Evolutionary conservation across 2,888 invertebrate species (phyloP).

Genomic region (Conops quadrifasciatus): DNA sequence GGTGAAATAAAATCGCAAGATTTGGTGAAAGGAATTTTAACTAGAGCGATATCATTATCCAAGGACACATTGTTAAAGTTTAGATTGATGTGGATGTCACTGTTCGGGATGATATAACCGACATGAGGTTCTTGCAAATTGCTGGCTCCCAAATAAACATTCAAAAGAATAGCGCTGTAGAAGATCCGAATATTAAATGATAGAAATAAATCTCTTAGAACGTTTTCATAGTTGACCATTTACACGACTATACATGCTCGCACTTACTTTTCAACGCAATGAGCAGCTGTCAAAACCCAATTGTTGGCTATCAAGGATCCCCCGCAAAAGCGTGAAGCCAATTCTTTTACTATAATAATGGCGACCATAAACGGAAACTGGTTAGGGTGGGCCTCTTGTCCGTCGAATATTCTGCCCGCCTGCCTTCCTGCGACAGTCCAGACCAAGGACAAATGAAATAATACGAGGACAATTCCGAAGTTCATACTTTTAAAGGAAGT

Average conservation of each 20-base stretch:
- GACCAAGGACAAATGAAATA: no score
- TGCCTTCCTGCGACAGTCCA: no score
- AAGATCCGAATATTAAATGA: neutral
- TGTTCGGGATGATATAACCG: neutral
- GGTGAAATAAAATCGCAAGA: neutral
- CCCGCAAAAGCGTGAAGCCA: neutral
- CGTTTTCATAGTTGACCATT: no score
- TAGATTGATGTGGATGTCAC: neutral
- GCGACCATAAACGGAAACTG: neutral
- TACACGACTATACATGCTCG: no score
- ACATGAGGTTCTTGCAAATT: neutral
- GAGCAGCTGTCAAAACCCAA: conserved; percentile 4
- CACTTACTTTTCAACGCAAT: neutral
- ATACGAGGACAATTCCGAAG: no score
- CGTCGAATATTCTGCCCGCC: neutral
- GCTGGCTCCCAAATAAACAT: neutral
- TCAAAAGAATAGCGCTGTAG: neutral
- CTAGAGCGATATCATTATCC: neutral
- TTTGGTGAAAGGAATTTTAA: neutral
- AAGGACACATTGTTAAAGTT: neutral
- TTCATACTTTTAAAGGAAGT: no score
- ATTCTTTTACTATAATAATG: neutral
- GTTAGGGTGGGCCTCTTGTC: neutral
- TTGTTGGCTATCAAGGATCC: neutral
- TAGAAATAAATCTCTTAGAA: neutral